Evolutionary conservation across 2,888 invertebrate genomes (phyloP), one percentile per base, ranked within the genome.

Genomic region (Epirrhoe alternata): DNA sequence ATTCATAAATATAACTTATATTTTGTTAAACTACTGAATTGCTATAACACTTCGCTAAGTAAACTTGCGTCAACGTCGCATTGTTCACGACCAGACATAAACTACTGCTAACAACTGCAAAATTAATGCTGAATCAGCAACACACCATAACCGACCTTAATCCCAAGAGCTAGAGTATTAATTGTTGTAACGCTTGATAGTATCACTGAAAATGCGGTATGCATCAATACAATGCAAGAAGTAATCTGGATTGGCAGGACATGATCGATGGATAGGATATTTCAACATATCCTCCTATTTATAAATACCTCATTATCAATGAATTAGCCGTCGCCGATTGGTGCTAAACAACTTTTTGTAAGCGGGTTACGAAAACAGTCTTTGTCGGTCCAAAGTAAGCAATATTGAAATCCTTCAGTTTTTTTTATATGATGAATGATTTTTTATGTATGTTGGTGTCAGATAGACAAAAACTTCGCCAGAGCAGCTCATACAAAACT

Each of bases 191-290:
- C 52, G 33, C 54, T 52, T 72, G 67, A 75, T 74, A 71, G 66
- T 72, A 71, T 69, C n/a, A 75, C 76, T 80, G 75, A 79, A 81
- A 81, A 78, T 70, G 77, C 81, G 80, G 79, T 78, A 78, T 78
- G 76, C 78, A 77, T 70, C 70, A 70, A 74, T 74, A 74, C 69
- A 68, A 12, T 56, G 24, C 38, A 51, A 65, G 50, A 65, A 59
- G 6, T 42, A 24, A 63, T 60, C 47, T 7, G 47, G 54, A 53
- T 59, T 58, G 33, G 55, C 33, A 10, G 33, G 6, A 55, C 42
- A 17, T 54, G 0, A 47, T 47, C 16, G 16, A 47, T 16, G 14
- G 47, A 17, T 38, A 38, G 54, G 14, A 50, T 50, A 38, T 12
- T 33, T 12, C 56, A 57, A 57, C n/a, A 57, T 24, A 56, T 47